phyloP scores from a whole-genome alignment of 2,797 vertebrate genomes.

The Merluccius polli region DNA sequence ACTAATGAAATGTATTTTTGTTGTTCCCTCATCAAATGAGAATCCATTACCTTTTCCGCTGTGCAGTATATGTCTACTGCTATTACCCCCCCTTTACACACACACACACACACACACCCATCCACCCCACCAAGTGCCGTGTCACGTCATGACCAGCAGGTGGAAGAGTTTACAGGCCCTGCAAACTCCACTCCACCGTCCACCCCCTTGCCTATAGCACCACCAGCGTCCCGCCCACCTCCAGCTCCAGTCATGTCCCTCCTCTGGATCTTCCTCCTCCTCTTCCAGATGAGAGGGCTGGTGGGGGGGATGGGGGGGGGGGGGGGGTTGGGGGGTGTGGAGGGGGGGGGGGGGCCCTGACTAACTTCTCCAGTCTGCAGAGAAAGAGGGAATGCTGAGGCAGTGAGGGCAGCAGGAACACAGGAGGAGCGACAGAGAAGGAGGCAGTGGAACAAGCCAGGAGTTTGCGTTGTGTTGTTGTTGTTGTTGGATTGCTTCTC shows the following conservation, averaged over 20 bases:
- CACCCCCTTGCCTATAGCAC: neutral
- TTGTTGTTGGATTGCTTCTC: neutral
- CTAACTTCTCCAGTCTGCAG: conserved; percentile 2
- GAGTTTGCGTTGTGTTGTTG: neutral
- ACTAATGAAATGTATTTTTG: conserved; percentile 10
- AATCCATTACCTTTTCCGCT: neutral
- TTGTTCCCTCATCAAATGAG: neutral
- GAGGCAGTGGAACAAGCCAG: neutral
- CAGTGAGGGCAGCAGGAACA: neutral
- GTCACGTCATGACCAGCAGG: conserved; percentile 8
- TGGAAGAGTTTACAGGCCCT: conserved; percentile 5
- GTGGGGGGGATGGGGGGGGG: neutral
- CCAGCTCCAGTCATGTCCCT: neutral
- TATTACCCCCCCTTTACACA: neutral
- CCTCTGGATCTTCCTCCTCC: neutral
- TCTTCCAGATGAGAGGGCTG: conserved; percentile 8
- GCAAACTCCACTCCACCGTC: neutral
- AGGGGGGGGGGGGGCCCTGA: neutral
- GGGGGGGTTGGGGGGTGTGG: neutral
- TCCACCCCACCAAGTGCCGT: neutral
- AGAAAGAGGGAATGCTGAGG: neutral
- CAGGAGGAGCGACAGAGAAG: neutral
- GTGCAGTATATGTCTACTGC: neutral
- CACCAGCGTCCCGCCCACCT: neutral
- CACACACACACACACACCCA: neutral